phyloP scores from a whole-genome alignment of 2,888 invertebrate species.

The Incurvaria masculella region DNA sequence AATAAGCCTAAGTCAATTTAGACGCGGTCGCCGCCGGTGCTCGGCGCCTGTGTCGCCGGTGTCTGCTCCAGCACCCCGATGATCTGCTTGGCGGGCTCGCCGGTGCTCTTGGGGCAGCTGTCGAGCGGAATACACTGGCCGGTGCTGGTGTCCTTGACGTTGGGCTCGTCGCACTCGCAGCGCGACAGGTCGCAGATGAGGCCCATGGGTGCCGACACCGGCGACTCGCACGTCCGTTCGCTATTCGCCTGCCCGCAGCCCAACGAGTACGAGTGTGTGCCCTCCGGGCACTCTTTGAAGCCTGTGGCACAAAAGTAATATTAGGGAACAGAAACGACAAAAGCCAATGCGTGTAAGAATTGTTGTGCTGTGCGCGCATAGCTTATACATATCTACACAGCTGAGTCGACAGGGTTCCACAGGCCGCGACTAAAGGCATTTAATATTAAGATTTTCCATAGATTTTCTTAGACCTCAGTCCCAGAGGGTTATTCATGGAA shows the following conservation, averaged over 20 bases:
- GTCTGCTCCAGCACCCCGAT: too few species aligned
- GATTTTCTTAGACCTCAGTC: conserved; percentile 15
- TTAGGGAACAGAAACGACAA: background rate
- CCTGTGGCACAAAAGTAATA: background rate
- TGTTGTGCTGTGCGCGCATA: background rate
- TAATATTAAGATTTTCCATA: conserved; percentile 5
- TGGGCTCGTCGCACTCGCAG: conserved; percentile 22
- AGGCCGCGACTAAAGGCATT: background rate
- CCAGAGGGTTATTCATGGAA: too few species aligned
- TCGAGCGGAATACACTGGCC: conserved; percentile 20
- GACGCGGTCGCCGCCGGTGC: too few species aligned
- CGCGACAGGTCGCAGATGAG: conserved; percentile 23
- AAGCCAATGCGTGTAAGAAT: too few species aligned
- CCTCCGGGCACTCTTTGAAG: conserved; percentile 17
- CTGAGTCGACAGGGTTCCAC: background rate
- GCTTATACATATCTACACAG: background rate
- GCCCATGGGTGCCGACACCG: conserved; percentile 14
- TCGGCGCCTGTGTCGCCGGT: too few species aligned
- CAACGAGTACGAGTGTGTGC: conserved; percentile 24
- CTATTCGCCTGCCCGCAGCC: conserved; percentile 24
- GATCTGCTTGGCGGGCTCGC: too few species aligned
- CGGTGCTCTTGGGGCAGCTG: conserved; percentile 19
- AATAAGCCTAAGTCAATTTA: too few species aligned
- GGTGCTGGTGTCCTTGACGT: conserved; percentile 23
- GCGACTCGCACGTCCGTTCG: conserved; percentile 28